These are phyloP conservation scores for Potamarius usumacintae DNA, from an alignment of 2,113 vertebrate genomes.

Conservation along the genomic window DNA sequence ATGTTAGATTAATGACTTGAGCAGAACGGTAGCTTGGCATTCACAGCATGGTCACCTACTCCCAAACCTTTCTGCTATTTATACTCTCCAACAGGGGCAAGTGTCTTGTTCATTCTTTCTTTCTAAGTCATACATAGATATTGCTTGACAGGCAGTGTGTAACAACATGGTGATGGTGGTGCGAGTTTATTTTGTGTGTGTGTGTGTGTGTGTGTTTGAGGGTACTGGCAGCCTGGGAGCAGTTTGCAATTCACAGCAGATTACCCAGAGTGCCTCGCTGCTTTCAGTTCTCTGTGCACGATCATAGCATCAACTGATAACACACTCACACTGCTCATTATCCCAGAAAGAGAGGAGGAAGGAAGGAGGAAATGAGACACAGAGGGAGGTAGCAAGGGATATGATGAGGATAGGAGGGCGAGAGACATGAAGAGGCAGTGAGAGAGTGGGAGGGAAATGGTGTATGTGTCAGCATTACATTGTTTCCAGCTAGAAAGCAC, in stretches of 20 bases:
- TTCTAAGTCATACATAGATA: neutral
- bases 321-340: conserved; percentile 25
- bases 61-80: conserved; percentile 6
- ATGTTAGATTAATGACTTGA: conserved; percentile 51
- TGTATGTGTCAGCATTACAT: neutral
- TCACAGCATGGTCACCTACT: conserved; percentile 12
- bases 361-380: conserved; percentile 16
- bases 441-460: neutral
- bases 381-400: conserved; percentile 5
- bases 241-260: conserved; percentile 43
- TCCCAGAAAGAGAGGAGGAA: conserved; percentile 7
- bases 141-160: conserved; percentile 3
- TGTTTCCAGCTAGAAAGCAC: neutral
- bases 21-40: conserved; percentile 17
- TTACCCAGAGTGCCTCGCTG: conserved; percentile 47
- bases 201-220: neutral
- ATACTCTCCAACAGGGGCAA: conserved; percentile 6
- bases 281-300: neutral
- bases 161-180: neutral
- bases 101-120: neutral
- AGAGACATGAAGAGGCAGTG: conserved; percentile 1
- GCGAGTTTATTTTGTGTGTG: conserved; percentile 13
- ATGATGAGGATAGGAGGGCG: neutral
- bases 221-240: conserved; percentile 30
- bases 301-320: conserved; percentile 3